phyloP scores from a whole-genome alignment of 2,797 vertebrate species.

The Tokudaia muenninki region DNA sequence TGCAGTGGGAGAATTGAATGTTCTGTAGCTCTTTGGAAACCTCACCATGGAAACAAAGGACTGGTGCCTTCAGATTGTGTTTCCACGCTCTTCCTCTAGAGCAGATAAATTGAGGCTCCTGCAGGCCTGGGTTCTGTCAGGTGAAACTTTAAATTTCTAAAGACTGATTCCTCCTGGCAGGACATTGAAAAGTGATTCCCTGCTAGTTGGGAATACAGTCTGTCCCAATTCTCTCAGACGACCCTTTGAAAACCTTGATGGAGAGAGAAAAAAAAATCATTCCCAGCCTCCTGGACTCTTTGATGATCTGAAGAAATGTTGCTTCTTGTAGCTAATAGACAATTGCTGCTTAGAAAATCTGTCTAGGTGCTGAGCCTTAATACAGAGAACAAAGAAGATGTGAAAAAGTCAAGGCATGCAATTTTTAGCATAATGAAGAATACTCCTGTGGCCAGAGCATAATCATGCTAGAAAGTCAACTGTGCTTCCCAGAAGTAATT shows the following conservation, averaged over 20 bases:
- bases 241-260: constrained; percentile 75
- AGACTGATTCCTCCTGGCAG: constrained; percentile 72
- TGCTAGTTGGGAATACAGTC: constrained; percentile 60
- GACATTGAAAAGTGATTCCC: constrained; percentile 66
- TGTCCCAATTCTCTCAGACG: constrained; percentile 68
- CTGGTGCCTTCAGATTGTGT: constrained; percentile 74
- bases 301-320: constrained; percentile 67
- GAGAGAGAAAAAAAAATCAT: constrained; percentile 59
- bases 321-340: constrained; percentile 69
- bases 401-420: constrained; percentile 26
- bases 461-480: constrained; percentile 27
- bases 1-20: constrained; percentile 66
- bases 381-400: not conserved
- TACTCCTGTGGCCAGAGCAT: not conserved
- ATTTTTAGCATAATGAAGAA: constrained; percentile 45
- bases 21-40: constrained; percentile 74
- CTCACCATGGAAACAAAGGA: constrained; percentile 77
- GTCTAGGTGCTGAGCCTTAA: constrained; percentile 21
- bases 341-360: constrained; percentile 45
- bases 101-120: constrained; percentile 80
- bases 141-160: constrained; percentile 80
- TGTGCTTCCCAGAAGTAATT: constrained; percentile 1
- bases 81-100: constrained; percentile 71
- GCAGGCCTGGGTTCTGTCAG: constrained; percentile 70
- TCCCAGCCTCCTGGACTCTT: constrained; percentile 67